phyloP scores from a whole-genome alignment of 1,140 invertebrate genomes.

The Geopemphigus sp. region DNA sequence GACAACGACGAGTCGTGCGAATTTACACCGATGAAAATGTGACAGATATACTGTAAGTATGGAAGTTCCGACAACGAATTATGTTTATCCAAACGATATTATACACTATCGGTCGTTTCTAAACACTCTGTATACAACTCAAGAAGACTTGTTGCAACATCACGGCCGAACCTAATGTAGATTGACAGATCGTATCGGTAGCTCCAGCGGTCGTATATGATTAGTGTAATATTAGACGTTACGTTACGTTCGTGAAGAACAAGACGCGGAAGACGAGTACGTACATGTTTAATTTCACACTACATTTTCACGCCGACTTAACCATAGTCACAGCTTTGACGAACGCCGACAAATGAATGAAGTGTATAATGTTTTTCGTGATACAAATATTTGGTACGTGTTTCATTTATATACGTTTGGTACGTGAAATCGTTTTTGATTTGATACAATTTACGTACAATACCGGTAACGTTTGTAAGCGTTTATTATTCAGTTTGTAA shows the following conservation, averaged over 20 bases:
- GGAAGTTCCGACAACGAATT: no score
- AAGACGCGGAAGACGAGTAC: background rate
- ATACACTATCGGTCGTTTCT: background rate
- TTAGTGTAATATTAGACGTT: background rate
- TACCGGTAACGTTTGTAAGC: no score
- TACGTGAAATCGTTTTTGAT: no score
- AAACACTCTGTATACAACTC: background rate
- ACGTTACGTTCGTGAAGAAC: background rate
- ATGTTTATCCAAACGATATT: no score
- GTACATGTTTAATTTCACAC: conserved; percentile 24
- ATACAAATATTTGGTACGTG: no score
- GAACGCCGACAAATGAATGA: background rate
- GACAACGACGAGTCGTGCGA: no score
- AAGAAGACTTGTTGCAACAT: background rate
- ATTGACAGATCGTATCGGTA: conserved; percentile 13
- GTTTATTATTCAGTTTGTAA: no score
- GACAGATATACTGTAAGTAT: no score
- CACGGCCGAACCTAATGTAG: conserved; percentile 20
- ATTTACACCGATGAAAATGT: no score
- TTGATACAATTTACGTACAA: no score
- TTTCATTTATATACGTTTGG: no score
- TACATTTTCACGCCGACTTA: conserved; percentile 26
- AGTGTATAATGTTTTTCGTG: no score
- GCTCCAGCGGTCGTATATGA: background rate
- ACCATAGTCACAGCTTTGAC: background rate